Base-by-base conservation (phyloP, 1,140 invertebrate genomes). In the Panulirus ornatus region DNA sequence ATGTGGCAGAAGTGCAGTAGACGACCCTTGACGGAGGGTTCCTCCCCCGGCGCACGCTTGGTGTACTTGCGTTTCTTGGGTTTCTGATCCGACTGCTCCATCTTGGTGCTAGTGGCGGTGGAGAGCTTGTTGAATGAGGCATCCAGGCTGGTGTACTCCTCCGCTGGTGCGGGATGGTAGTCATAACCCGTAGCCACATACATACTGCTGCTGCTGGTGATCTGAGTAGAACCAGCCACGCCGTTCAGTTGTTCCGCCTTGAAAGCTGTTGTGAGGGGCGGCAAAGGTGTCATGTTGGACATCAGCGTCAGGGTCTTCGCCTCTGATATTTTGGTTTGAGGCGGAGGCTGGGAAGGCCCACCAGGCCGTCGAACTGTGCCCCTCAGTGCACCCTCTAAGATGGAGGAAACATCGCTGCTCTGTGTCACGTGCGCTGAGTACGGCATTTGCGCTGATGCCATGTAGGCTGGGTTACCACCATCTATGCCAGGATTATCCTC, bases 1-100 rank as follows among this genome's bases (percentile, higher is more conserved):
- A 98, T 97, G 92, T 96, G 97, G 93, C 97, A 98, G 93, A 98
- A 97, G 93, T 98, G 97, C 8, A 98, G 94, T 0, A 97, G 97
- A 44, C 97, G 95, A 9, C 92, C 92, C 70, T 92, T 91, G n/a
- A 86, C 47, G n/a, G 92, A 73, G 2, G 92, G 88, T 54, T 91
- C 91, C 9, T 92, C 92, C 0, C 88, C 87, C 6, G 92, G 42
- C 38, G 70, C 44, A 63, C 92, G 85, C 78, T 92, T 92, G 2
- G 92, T 91, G 84, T 92, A 92, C 86, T 92, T 92, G 66, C 92
- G 86, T 63, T 92, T 92, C 73, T 91, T 91, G 54, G 90, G 85
- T 66, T 92, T 91, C 30, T 92, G 88, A 42, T 76, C 44, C n/a
- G 66, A 36, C 19, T 91, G 71, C 3, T 86, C 38, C 36, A 75